Conservation (phyloP, 2,888 invertebrate genomes). For the Meiosimyza platycephala region DNA sequence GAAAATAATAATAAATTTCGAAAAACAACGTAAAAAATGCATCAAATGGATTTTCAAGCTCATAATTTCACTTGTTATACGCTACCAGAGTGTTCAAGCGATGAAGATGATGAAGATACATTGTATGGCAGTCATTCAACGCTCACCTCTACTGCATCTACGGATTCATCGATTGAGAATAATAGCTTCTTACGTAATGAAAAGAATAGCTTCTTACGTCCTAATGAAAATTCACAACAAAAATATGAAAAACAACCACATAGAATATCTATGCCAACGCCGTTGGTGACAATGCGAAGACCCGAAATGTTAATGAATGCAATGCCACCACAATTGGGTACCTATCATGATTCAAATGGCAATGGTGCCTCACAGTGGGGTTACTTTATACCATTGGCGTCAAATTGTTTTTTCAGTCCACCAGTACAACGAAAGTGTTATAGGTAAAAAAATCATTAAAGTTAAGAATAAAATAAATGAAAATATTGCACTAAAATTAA, state of each 20-base stretch:
- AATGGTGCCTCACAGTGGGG: constrained; percentile 69
- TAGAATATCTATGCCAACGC: constrained; percentile 50
- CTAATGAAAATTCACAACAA: constrained; percentile 41
- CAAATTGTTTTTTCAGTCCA: constrained; percentile 68
- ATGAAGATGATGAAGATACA: constrained; percentile 43
- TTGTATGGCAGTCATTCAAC: constrained; percentile 47
- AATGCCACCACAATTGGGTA: constrained; percentile 52
- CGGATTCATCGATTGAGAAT: constrained; percentile 55
- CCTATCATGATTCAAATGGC: constrained; percentile 53
- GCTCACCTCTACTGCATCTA: constrained; percentile 51
- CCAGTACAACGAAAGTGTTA: constrained; percentile 58
- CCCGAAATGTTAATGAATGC: background rate
- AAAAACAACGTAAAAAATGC: constrained; percentile 43
- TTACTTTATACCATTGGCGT: constrained; percentile 71
- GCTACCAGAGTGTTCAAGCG: constrained; percentile 61
- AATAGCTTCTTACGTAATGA: constrained; percentile 51
- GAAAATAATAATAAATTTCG: background rate
- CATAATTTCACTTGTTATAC: constrained; percentile 64
- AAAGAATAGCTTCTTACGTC: constrained; percentile 50
- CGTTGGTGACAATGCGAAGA: constrained; percentile 43
- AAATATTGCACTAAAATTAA: background rate
- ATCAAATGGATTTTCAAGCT: constrained; percentile 58
- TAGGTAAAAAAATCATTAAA: constrained; percentile 54
- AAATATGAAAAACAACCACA: constrained; percentile 47
- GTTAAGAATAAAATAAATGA: background rate